These are phyloP conservation scores for Drosophila hamatofila DNA, from an alignment of 2,888 invertebrate genomes.

Conservation along the genomic window DNA sequence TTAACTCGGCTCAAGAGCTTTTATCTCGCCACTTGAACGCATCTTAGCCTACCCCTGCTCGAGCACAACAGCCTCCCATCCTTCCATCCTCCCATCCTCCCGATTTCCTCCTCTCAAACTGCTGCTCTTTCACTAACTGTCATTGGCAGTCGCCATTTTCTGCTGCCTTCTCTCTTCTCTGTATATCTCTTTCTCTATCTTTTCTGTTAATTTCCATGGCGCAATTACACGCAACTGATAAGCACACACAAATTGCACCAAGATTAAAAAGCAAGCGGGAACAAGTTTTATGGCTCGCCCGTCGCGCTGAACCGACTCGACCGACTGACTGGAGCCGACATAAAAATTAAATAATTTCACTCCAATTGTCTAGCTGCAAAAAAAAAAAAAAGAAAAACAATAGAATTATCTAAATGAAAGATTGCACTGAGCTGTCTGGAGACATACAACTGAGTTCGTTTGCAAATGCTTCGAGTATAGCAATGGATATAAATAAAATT, in stretches of 20 bases:
- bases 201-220: constrained; percentile 79
- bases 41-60: constrained; percentile 38
- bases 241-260: constrained; percentile 48
- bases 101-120: constrained; percentile 9
- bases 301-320: constrained; percentile 20
- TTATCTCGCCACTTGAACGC: constrained; percentile 77
- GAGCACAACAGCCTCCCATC: neutral
- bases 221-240: constrained; percentile 82
- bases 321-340: constrained; percentile 69
- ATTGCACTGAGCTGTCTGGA: neutral
- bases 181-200: neutral
- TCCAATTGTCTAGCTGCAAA: constrained; percentile 38
- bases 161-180: constrained; percentile 15
- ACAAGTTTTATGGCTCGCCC: constrained; percentile 62
- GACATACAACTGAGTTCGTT: neutral
- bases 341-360: constrained; percentile 59
- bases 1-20: constrained; percentile 78
- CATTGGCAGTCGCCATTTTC: constrained; percentile 67
- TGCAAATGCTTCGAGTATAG: neutral
- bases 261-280: constrained; percentile 66
- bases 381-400: constrained; percentile 1
- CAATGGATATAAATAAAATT: neutral
- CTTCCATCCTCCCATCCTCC: neutral
- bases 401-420: constrained; percentile 22
- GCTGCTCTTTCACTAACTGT: constrained; percentile 33